A percentile compares a stretch with the other conserved stretches of the same genome.
Conservation (phyloP, 1,140 invertebrate genomes). For the Apis laboriosa region DNA sequence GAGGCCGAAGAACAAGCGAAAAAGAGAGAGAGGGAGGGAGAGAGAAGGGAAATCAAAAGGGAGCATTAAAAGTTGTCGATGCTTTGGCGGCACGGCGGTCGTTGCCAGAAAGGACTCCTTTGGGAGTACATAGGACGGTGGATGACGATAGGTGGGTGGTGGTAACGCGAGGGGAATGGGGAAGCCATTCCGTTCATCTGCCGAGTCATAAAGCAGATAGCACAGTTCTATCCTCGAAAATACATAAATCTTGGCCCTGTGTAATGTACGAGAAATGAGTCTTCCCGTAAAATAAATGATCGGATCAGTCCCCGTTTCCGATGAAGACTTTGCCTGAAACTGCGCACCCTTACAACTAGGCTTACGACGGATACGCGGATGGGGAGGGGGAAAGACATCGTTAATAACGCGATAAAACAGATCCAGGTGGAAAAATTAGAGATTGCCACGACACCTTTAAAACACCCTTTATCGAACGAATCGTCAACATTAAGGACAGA, state of each 20-base stretch:
- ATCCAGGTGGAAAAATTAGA: constrained; percentile 27
- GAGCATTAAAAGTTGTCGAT: constrained; percentile 71
- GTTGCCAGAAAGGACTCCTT: constrained; percentile 70
- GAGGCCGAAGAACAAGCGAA: constrained; percentile 13
- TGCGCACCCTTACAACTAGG: background rate
- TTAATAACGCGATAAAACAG: constrained; percentile 40
- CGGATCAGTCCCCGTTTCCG: constrained; percentile 57
- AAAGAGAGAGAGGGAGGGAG: background rate
- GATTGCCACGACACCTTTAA: background rate
- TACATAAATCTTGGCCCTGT: constrained; percentile 71
- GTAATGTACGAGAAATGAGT: constrained; percentile 63
- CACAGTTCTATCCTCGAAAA: constrained; percentile 69
- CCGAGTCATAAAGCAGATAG: constrained; percentile 77
- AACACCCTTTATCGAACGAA: background rate
- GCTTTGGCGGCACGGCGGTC: constrained; percentile 60
- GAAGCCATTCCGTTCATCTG: constrained; percentile 75
- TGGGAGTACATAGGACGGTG: constrained; percentile 50
- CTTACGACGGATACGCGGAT: constrained; percentile 19
- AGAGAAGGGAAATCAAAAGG: constrained; percentile 65
- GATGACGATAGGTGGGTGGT: background rate
- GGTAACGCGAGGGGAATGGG: constrained; percentile 34
- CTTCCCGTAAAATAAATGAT: constrained; percentile 64
- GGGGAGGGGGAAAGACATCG: background rate
- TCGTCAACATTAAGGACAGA: background rate
- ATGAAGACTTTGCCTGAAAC: constrained; percentile 33